phyloP scores from a whole-genome alignment of 1,140 invertebrate genomes.

The Adoxophyes honmai region DNA sequence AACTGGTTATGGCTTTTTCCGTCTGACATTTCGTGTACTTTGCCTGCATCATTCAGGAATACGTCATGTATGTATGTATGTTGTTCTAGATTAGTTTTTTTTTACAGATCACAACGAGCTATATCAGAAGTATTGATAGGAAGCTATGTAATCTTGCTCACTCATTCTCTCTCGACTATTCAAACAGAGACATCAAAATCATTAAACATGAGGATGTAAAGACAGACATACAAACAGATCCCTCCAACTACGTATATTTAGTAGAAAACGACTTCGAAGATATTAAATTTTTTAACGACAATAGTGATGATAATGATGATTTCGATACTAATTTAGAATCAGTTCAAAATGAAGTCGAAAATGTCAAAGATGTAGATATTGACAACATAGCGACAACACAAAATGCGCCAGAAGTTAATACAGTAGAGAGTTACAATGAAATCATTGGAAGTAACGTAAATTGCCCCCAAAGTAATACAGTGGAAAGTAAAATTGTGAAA shows the following conservation, averaged over 20 bases:
- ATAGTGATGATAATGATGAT: constrained; percentile 1
- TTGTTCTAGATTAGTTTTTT: too few species aligned
- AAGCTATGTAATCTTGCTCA: neutral
- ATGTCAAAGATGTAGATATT: neutral
- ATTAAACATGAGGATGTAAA: neutral
- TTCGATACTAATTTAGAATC: neutral
- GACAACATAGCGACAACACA: neutral
- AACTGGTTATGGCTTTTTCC: too few species aligned
- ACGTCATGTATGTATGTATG: too few species aligned
- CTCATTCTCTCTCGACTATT: neutral
- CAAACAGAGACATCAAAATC: neutral
- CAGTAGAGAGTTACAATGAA: neutral
- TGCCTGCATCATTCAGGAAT: too few species aligned
- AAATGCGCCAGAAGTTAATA: neutral
- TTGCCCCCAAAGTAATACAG: neutral
- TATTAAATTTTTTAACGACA: neutral
- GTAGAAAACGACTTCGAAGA: neutral
- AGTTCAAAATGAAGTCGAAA: neutral
- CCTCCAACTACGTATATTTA: neutral
- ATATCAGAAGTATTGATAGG: neutral
- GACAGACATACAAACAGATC: neutral
- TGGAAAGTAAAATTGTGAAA: neutral
- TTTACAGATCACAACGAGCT: neutral
- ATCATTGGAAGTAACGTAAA: neutral
- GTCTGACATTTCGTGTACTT: too few species aligned